Evolutionary conservation across 1,140 invertebrate genomes (phyloP), one percentile per base, ranked within the genome.

Genomic region (Diorhabda sublineata): DNA sequence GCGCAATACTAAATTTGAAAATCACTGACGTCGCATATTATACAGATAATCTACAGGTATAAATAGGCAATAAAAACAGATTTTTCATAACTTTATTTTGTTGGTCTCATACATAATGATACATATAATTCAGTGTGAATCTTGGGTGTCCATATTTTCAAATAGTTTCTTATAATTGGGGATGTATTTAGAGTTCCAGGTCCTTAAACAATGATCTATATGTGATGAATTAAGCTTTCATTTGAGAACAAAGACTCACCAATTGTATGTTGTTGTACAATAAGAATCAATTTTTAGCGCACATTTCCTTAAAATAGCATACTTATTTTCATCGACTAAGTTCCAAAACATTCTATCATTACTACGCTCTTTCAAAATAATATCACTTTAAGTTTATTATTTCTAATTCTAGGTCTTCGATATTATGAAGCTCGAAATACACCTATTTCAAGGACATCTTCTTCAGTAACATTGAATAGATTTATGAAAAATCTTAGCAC

Each of bases 401-500:
- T 65, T 65, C 64, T 65, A 65, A 65, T 65, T 67, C 65, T 67
- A 67, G 65, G 58, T 67, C 65, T 67, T 59, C 65, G 65, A 67
- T 67, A 67, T 67, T 67, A 67, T 67, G 58, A 60, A 67, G 57
- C 65, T 67, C 65, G 65, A 67, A 67, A 67, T 66, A 66, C 64
- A 26, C 26, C 26, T 26, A 26, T 26, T 26, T 26, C 45, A 52
- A 52, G 45, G 2, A 52, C 45, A 52, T 52, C 45, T 2, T 52
- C 45, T 52, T 52, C 45, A 52, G 45, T 26, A 26, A 26, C 26
- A 26, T 26, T 26, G 26, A 26, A 26, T 26, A 26, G 26, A 26
- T 26, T 26, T 26, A 26, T 26, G 26, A 26, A 1, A 26, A 26
- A 26, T 26, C 26, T 26, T 26, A 26, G 26, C 0, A 26, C 26